phyloP scores from a whole-genome alignment of 2,888 invertebrate genomes.

The Heterodera filipjevi region DNA sequence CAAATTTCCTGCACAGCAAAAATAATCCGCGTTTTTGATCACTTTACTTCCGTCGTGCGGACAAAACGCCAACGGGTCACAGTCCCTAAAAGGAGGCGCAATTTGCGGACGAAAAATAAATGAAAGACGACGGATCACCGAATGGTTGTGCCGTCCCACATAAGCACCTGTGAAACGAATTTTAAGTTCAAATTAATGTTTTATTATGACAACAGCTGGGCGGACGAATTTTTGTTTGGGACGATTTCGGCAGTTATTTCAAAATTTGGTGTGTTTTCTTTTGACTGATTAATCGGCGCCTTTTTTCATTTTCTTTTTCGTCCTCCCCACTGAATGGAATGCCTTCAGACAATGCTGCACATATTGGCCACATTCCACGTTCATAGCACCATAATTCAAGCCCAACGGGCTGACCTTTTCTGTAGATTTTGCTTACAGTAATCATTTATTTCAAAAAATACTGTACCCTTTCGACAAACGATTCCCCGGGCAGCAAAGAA shows the following conservation, averaged over 20 bases:
- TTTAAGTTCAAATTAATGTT: background rate
- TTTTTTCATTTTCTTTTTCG: background rate
- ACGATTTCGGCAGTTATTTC: no score
- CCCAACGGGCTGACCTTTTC: background rate
- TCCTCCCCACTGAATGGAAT: background rate
- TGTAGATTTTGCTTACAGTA: background rate
- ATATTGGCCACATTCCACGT: slow-evolving; percentile 29
- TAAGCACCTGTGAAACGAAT: slow-evolving; percentile 39
- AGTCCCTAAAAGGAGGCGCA: slow-evolving; percentile 17
- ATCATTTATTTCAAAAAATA: background rate
- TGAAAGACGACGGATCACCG: background rate
- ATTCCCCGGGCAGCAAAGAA: background rate
- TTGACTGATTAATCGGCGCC: no score
- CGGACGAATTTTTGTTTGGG: background rate
- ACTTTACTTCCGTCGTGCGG: slow-evolving; percentile 30
- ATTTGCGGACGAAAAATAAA: background rate
- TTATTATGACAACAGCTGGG: background rate
- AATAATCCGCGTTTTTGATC: slow-evolving; percentile 25
- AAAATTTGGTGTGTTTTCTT: no score
- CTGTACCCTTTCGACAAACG: slow-evolving; percentile 1
- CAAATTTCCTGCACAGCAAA: slow-evolving; percentile 28
- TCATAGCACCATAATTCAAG: slow-evolving; percentile 11
- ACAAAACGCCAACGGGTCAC: slow-evolving; percentile 25
- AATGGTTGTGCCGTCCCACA: slow-evolving; percentile 23
- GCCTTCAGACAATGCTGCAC: slow-evolving; percentile 29